Conservation (phyloP, 2,113 vertebrate genomes). For the Salminus brasiliensis region DNA sequence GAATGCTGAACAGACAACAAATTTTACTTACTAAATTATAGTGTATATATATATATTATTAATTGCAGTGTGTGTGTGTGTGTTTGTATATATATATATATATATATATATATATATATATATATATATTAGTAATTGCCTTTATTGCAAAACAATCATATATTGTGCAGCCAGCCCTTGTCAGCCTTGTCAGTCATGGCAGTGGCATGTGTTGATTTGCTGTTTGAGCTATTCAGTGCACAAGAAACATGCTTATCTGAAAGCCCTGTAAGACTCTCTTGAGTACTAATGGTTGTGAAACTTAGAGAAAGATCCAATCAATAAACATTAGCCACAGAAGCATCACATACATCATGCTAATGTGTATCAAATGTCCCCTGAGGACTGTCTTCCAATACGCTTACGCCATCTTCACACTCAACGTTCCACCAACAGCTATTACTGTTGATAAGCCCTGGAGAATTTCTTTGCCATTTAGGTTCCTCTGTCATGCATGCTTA, state of each 20-base stretch:
- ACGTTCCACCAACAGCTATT: background rate
- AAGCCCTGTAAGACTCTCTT: background rate
- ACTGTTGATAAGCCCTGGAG: background rate
- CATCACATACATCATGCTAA: conserved; percentile 48
- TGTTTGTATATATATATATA: no score
- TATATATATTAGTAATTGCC: no score
- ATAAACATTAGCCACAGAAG: conserved; percentile 71
- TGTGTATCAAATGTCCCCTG: background rate
- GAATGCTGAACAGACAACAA: no score
- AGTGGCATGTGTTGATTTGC: background rate
- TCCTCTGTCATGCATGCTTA: no score
- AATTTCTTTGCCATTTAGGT: background rate
- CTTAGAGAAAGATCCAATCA: conserved; percentile 58
- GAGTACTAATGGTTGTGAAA: background rate
- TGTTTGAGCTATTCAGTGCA: background rate
- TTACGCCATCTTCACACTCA: background rate
- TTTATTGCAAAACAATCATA: background rate
- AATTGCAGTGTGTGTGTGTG: no score
- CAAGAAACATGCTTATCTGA: background rate
- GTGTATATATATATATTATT: no score
- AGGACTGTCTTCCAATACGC: background rate
- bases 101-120: no score
- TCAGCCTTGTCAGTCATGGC: background rate
- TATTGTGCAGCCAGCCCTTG: no score
- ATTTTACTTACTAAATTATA: no score